These are phyloP conservation scores for Cydia strobilella DNA, from an alignment of 1,140 invertebrate genomes.

Conservation along the genomic window DNA sequence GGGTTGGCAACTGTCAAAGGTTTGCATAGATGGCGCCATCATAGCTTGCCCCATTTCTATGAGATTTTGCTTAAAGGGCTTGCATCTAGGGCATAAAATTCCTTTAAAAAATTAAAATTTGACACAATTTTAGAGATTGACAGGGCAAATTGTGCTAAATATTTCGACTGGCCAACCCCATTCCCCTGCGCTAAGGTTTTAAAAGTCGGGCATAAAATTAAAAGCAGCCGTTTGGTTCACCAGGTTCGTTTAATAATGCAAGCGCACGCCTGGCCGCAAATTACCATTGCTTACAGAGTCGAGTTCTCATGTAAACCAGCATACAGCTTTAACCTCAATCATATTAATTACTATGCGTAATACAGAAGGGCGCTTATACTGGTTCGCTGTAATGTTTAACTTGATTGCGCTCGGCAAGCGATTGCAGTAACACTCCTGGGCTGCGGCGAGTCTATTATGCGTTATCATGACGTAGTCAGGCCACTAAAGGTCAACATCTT, in stretches of 20 bases:
- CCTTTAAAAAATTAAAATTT: too few relatives aligned
- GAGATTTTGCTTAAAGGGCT: too few relatives aligned
- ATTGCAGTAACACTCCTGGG: background rate
- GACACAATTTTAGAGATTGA: too few relatives aligned
- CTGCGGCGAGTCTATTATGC: slow-evolving; percentile 42
- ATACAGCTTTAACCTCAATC: too few relatives aligned
- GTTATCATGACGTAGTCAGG: slow-evolving; percentile 48
- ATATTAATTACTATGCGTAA: background rate
- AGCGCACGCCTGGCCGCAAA: slow-evolving; percentile 24
- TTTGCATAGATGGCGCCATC: too few relatives aligned
- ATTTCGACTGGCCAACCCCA: too few relatives aligned
- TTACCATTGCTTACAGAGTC: background rate
- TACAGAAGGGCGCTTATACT: background rate
- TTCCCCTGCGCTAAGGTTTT: slow-evolving; percentile 30
- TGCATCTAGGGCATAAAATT: too few relatives aligned
- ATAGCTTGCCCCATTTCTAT: too few relatives aligned
- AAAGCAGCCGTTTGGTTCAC: slow-evolving; percentile 45
- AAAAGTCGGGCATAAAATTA: slow-evolving; percentile 45
- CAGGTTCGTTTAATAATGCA: slow-evolving; percentile 56
- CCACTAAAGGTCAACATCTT: slow-evolving; percentile 47
- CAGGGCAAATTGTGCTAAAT: too few relatives aligned
- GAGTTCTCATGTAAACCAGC: background rate
- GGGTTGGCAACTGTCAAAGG: too few relatives aligned
- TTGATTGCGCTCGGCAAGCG: background rate
- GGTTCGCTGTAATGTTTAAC: background rate